A percentile compares a stretch with the other conserved stretches of the same genome.
These are phyloP conservation scores for Nezara viridula DNA, from an alignment of 2,888 invertebrate species.

Conservation along the genomic window DNA sequence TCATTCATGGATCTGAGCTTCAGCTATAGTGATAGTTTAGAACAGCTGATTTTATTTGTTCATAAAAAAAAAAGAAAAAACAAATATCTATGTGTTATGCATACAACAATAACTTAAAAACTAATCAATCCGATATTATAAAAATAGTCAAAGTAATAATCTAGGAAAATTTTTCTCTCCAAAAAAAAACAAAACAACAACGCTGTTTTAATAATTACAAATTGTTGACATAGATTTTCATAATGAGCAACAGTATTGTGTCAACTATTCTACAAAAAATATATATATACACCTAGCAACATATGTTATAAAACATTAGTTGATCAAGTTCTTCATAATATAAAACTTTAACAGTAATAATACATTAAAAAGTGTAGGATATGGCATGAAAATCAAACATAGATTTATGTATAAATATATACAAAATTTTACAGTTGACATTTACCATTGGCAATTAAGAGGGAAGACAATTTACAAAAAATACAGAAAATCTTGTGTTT, in stretches of 20 bases:
- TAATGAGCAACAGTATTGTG: constrained; percentile 17
- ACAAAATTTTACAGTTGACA: constrained; percentile 19
- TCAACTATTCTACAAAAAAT: not conserved
- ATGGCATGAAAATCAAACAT: constrained; percentile 34
- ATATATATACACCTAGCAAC: constrained; percentile 21
- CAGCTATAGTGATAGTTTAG: not conserved
- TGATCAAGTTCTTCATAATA: not conserved
- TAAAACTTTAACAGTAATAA: constrained; percentile 7
- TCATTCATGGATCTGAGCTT: not conserved
- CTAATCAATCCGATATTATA: not conserved
- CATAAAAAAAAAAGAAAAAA: not conserved
- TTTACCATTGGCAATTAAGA: constrained; percentile 33
- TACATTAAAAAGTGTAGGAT: constrained; percentile 9
- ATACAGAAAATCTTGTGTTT: constrained; percentile 16
- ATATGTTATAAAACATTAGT: not conserved
- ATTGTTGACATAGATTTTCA: not conserved
- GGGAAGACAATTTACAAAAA: constrained; percentile 52
- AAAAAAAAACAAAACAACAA: not conserved
- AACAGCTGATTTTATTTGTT: not conserved
- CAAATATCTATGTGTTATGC: not conserved
- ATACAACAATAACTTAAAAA: not conserved
- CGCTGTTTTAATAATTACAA: not conserved
- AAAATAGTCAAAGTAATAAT: not conserved
- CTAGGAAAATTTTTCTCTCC: not conserved
- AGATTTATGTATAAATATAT: constrained; percentile 44